phyloP scores from a whole-genome alignment of 2,888 invertebrate species.

The Sphecodes monilicornis region DNA sequence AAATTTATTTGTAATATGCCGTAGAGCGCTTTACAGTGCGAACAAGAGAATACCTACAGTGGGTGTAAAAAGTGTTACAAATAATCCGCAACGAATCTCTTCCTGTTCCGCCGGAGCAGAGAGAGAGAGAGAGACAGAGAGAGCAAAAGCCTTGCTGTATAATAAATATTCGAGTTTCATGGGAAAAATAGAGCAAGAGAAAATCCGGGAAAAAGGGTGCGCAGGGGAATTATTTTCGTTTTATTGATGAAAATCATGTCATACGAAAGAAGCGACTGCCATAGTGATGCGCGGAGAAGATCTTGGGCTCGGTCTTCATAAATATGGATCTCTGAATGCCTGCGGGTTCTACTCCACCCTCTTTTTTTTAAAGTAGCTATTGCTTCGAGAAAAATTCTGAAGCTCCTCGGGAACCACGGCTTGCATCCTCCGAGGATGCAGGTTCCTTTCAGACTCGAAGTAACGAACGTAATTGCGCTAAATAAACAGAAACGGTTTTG shows the following conservation, averaged over 20 bases:
- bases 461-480: background rate
- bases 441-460: background rate
- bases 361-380: slow-evolving; percentile 11
- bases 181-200: background rate
- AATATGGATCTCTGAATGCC: background rate
- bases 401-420: background rate
- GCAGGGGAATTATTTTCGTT: background rate
- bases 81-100: too few relatives aligned
- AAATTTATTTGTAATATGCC: too few relatives aligned
- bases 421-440: background rate
- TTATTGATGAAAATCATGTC: background rate
- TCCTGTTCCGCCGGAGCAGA: too few relatives aligned
- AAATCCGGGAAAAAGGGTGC: background rate
- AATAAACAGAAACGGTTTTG: background rate
- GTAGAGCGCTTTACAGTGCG: too few relatives aligned
- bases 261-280: background rate
- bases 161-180: background rate
- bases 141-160: background rate
- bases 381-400: background rate
- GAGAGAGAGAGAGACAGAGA: too few relatives aligned
- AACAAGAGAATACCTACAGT: too few relatives aligned
- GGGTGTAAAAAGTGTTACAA: too few relatives aligned
- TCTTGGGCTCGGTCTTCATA: background rate
- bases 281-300: background rate
- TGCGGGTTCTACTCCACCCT: background rate